phyloP scores from a whole-genome alignment of 2,113 vertebrate species.

The Urocitellus parryii region DNA sequence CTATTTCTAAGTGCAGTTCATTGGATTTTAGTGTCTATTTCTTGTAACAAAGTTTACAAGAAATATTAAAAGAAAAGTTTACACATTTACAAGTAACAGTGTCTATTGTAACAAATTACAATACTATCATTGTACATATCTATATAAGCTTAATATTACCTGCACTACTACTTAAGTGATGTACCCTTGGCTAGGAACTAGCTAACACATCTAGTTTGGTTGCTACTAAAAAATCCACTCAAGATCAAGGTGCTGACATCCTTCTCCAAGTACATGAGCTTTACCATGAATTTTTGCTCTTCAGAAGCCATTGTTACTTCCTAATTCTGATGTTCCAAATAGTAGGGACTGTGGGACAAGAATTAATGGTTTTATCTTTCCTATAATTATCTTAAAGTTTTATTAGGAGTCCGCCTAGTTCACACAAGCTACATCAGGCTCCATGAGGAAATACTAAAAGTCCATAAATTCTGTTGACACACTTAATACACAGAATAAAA shows the following conservation, averaged over 20 bases:
- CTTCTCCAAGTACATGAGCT: background rate
- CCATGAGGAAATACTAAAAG: conserved; percentile 19
- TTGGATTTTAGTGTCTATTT: background rate
- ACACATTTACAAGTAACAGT: no score
- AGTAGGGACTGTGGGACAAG: background rate
- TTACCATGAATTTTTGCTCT: background rate
- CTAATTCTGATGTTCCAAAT: background rate
- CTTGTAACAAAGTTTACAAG: no score
- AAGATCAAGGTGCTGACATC: background rate
- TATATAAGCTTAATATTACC: background rate
- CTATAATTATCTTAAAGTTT: background rate
- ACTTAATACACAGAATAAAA: conserved; percentile 37
- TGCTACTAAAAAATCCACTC: background rate
- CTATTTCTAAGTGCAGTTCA: background rate
- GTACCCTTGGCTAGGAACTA: background rate
- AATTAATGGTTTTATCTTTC: background rate
- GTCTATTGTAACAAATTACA: background rate
- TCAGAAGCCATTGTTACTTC: background rate
- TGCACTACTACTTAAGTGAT: background rate
- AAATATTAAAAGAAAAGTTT: no score
- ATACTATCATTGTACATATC: background rate
- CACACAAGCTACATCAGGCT: background rate
- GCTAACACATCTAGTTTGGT: background rate
- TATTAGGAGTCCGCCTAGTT: background rate
- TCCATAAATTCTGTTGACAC: background rate